phyloP scores from a whole-genome alignment of 2,113 vertebrate genomes.

The Sander vitreus region DNA sequence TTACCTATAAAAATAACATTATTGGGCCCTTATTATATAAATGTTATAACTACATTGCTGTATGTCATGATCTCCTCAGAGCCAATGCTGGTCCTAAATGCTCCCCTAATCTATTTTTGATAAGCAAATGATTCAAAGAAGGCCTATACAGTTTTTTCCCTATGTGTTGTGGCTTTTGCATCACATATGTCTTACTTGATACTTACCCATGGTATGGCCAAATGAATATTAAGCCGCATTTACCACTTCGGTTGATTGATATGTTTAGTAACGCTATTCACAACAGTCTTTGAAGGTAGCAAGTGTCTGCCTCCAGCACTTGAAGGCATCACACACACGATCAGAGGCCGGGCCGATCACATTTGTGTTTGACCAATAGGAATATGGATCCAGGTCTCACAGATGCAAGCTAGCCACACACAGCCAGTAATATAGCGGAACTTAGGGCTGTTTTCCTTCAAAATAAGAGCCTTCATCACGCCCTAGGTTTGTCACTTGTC shows the following conservation, averaged over 20 bases:
- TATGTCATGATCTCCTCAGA: background rate
- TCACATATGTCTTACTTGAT: background rate
- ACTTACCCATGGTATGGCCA: background rate
- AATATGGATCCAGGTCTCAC: background rate
- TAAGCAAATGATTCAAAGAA: background rate
- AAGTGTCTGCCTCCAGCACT: background rate
- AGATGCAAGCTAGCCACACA: background rate
- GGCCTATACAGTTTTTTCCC: background rate
- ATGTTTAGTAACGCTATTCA: background rate
- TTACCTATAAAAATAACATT: background rate
- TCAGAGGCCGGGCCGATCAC: background rate
- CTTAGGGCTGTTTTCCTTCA: rapidly evolving
- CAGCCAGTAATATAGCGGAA: background rate
- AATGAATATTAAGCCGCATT: background rate
- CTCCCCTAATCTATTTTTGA: background rate
- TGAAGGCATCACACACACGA: constrained; percentile 24
- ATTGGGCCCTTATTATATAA: background rate
- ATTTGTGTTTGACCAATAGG: constrained; percentile 49
- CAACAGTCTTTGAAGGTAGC: constrained; percentile 29
- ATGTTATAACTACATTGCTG: background rate
- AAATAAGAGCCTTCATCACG: background rate
- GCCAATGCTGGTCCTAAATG: background rate
- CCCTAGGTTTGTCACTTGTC: no score
- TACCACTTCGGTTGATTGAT: background rate
- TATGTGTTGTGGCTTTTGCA: background rate